Evolutionary conservation across 1,140 invertebrate genomes (phyloP).

Genomic region (Bombus pyrosoma): DNA sequence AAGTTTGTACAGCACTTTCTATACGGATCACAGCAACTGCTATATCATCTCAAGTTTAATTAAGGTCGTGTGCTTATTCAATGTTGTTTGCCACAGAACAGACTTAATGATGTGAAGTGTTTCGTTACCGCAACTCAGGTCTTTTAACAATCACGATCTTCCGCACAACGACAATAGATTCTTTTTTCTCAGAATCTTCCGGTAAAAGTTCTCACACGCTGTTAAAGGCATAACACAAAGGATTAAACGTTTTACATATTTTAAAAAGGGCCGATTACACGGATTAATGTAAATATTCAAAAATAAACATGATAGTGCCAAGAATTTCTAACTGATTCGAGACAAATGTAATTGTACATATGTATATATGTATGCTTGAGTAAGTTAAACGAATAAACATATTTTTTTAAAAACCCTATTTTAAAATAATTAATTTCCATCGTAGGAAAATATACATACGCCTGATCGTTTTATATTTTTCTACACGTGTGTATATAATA

Average conservation of each 20-base stretch:
- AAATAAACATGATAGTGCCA: not conserved
- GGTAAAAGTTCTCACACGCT: constrained; percentile 43
- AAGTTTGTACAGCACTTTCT: constrained; percentile 16
- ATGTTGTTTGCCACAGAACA: constrained; percentile 69
- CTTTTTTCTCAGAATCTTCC: constrained; percentile 58
- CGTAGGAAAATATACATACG: not conserved
- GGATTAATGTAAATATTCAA: not conserved
- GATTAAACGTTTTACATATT: not conserved
- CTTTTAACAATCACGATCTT: constrained; percentile 38
- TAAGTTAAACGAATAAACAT: not conserved
- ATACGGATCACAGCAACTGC: not conserved
- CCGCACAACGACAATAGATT: constrained; percentile 47
- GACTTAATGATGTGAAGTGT: constrained; percentile 74
- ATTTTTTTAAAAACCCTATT: not conserved
- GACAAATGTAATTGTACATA: not conserved
- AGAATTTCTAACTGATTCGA: no score
- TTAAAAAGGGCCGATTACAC: not conserved
- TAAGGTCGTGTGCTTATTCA: constrained; percentile 80
- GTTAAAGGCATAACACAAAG: constrained; percentile 23
- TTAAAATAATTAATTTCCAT: not conserved
- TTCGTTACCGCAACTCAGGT: constrained; percentile 36
- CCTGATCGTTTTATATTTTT: no score
- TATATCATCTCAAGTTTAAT: constrained; percentile 65
- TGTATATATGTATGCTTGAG: no score
- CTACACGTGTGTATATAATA: not conserved